phyloP scores from a whole-genome alignment of 37 sponge, comb jelly and placozoan genomes.

The Aplysina aerophoba region DNA sequence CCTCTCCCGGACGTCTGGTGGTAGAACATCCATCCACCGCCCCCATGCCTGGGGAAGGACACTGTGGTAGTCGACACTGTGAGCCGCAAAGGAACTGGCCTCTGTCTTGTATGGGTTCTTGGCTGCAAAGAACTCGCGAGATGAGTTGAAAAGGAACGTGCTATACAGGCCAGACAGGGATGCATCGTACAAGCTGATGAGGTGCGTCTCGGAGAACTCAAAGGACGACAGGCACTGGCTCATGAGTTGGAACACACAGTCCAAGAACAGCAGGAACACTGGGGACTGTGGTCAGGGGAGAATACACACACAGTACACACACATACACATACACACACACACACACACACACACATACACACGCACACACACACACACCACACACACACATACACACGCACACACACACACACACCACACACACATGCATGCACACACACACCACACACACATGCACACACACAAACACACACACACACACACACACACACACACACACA shows the following conservation, averaged over 20 bases:
- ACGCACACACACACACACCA: not conserved
- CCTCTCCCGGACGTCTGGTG: constrained; percentile 56
- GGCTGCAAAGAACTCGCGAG: constrained; percentile 35
- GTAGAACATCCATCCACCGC: constrained; percentile 60
- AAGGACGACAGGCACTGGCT: constrained; percentile 91
- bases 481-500: not conserved
- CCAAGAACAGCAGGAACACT: constrained; percentile 92
- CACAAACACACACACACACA: constrained; percentile 3
- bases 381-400: not conserved
- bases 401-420: constrained; percentile 13
- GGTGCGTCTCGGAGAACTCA: constrained; percentile 87
- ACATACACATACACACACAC: not conserved
- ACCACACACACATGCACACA: not conserved
- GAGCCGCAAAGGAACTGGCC: not conserved
- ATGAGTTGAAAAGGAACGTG: constrained; percentile 91
- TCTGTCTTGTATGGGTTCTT: constrained; percentile 39
- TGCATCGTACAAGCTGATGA: constrained; percentile 70
- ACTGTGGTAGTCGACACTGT: constrained; percentile 53
- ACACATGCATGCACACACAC: too few relatives aligned
- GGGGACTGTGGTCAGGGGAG: constrained; percentile 66
- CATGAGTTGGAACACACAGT: constrained; percentile 94
- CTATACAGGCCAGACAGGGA: constrained; percentile 71
- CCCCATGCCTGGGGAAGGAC: constrained; percentile 72
- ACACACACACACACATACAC: constrained; percentile 2
- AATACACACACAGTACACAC: not conserved